These are phyloP conservation scores for Gambusia affinis DNA, from an alignment of 2,113 vertebrate species.

Conservation along the genomic window DNA sequence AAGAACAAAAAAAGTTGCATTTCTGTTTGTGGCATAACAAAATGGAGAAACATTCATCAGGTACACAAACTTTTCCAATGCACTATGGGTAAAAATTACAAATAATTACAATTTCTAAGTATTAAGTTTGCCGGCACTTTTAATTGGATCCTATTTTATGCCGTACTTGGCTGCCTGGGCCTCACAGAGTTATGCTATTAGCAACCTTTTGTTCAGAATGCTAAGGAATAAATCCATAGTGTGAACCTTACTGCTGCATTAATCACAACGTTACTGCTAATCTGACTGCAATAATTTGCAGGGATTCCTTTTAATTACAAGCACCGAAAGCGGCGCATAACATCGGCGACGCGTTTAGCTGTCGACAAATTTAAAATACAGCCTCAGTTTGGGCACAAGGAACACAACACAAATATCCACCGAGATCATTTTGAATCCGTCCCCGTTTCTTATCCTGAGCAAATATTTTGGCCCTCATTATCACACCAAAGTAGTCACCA, in stretches of 20 bases:
- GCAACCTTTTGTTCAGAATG: background rate
- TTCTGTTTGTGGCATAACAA: background rate
- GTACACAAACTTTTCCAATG: background rate
- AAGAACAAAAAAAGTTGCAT: no score
- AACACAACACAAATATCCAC: no score
- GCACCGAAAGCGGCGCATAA: no score
- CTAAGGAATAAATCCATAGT: background rate
- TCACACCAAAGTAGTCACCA: conserved; percentile 30
- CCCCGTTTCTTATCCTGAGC: background rate
- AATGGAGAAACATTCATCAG: background rate
- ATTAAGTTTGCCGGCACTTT: background rate
- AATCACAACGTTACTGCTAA: background rate
- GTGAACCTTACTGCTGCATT: background rate
- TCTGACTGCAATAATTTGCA: background rate
- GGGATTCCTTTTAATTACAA: background rate
- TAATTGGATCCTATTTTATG: background rate
- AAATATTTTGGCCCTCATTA: conserved; percentile 31
- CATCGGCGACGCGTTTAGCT: background rate
- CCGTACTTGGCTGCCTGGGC: background rate
- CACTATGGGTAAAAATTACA: no score
- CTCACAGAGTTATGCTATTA: background rate
- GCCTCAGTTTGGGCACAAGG: background rate
- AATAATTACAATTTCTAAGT: background rate
- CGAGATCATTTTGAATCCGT: background rate
- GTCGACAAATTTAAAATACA: background rate